Evolutionary conservation across 2,797 vertebrate genomes (phyloP), one percentile per base, ranked within the genome.

Genomic region (Sebastes reedi): DNA sequence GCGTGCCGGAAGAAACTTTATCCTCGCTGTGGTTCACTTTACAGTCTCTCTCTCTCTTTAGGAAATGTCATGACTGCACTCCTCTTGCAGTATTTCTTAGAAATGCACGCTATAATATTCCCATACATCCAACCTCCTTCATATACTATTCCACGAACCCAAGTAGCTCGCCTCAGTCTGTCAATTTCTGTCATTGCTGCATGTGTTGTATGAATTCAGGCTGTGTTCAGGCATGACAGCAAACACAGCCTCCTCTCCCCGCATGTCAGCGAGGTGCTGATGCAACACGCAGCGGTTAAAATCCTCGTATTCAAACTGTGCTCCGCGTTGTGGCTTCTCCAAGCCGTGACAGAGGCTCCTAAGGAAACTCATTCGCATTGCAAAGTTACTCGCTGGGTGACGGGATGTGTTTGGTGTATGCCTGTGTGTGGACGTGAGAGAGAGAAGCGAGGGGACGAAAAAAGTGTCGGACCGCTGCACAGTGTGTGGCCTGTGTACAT

Each of bases 281-380:
- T 85, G 86, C 79, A 89, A 89, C 80, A 55, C 80, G 55, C 68
- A 29, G 60, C 14, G 46, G 84, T 50, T 75, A 2, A 22, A 69
- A 36, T 65, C 39, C 71, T 60, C 13, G 12, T 52, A 50, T 84
- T 87, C 58, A 69, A 22, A 69, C 77, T 71, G 69, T 77, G 77
- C 81, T 79, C 68, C 20, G 56, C 72, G 34, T 56, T 60, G 75
- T 70, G 80, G 72, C 83, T 80, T 75, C 75, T 87, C 65, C 27
- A 4, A 72, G 74, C 77, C 8, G 16, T 80, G 79, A 80, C 80
- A 78, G 67, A 32, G 27, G 67, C 65, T 79, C 32, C 61, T 27
- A 4, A 61, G 50, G 74, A 84, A 69, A 30, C 77, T 82, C 80
- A 83, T 91, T 90, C 4, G 27, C 84, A 85, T 79, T 84, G 74